These are phyloP conservation scores for Bucorvus abyssinicus DNA, from an alignment of 2,797 vertebrate genomes.

Conservation along the genomic window DNA sequence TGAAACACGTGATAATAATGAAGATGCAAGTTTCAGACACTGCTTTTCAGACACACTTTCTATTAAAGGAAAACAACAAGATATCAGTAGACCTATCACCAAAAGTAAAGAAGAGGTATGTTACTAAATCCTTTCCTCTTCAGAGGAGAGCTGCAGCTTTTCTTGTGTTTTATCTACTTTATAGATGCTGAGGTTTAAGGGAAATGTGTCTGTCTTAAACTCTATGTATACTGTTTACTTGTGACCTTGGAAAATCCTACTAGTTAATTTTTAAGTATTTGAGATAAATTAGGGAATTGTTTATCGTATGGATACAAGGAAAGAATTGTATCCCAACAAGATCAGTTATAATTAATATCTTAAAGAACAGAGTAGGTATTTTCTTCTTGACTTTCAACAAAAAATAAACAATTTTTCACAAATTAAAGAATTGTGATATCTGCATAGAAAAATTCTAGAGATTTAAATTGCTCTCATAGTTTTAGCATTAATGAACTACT, in stretches of 20 bases:
- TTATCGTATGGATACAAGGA: neutral
- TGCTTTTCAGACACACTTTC: conserved; percentile 1
- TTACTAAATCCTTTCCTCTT: neutral
- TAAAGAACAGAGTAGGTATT: neutral
- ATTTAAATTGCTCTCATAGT: neutral
- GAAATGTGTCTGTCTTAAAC: too few species aligned
- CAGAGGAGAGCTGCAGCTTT: neutral
- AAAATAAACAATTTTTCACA: neutral
- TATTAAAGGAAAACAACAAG: conserved; percentile 22
- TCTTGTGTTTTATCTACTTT: neutral
- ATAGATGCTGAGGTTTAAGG: neutral
- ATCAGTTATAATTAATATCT: neutral
- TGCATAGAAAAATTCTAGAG: neutral
- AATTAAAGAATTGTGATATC: neutral
- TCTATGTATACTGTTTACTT: neutral
- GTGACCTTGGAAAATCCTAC: neutral
- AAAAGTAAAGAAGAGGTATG: conserved; percentile 47
- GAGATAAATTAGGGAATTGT: neutral
- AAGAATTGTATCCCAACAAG: neutral
- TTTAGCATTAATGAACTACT: neutral
- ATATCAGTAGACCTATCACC: neutral
- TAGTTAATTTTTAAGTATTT: neutral
- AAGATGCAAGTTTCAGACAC: neutral
- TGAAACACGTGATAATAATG: neutral
- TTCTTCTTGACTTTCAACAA: neutral